Evolutionary conservation across 2,797 vertebrate species (phyloP).

Genomic region (Limnodromus scolopaceus): DNA sequence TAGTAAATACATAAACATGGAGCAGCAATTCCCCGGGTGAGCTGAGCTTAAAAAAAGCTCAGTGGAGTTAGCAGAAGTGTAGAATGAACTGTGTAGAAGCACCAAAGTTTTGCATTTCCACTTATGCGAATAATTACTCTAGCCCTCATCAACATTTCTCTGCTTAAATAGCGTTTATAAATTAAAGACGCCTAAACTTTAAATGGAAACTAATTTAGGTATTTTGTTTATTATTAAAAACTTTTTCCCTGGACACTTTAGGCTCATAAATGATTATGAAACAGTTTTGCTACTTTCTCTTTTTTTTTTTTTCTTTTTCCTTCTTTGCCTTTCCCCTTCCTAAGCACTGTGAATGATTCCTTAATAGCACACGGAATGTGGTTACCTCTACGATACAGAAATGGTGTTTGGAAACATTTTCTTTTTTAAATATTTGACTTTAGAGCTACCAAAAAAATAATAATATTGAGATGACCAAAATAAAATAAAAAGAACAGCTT

Average conservation of each 20-base stretch:
- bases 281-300: not conserved
- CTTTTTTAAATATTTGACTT: constrained; percentile 63
- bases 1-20: constrained; percentile 63
- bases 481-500: constrained; percentile 67
- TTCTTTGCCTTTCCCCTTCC: not conserved
- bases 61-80: constrained; percentile 4
- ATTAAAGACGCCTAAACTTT: constrained; percentile 65
- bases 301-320: not conserved
- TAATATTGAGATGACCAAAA: constrained; percentile 52
- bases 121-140: constrained; percentile 53
- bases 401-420: constrained; percentile 18
- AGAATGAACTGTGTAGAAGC: constrained; percentile 8
- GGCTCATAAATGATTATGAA: not conserved
- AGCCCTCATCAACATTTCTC: constrained; percentile 45
- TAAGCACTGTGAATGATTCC: not conserved
- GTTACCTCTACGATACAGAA: constrained; percentile 43
- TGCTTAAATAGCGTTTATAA: constrained; percentile 54
- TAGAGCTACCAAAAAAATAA: not conserved
- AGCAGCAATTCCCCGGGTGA: constrained; percentile 35
- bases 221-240: constrained; percentile 49
- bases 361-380: not conserved
- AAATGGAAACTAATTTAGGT: constrained; percentile 69
- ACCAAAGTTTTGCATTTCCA: constrained; percentile 55
- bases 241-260: not conserved
- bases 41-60: constrained; percentile 38